These are phyloP conservation scores for Macrocentrus cingulum DNA, from an alignment of 1,140 invertebrate species.

Conservation along the genomic window DNA sequence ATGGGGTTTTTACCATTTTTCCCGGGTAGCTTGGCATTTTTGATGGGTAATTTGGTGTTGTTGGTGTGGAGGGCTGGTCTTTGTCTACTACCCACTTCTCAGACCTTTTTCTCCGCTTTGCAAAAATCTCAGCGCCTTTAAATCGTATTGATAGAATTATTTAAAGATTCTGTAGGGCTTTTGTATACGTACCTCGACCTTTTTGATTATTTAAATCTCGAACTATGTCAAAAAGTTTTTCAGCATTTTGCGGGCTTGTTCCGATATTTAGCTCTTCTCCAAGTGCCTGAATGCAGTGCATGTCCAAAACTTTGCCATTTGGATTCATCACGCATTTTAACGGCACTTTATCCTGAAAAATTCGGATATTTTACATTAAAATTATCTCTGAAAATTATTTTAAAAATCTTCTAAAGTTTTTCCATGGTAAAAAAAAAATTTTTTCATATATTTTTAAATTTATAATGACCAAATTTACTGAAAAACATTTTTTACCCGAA, in stretches of 20 bases:
- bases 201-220: slow-evolving; percentile 75
- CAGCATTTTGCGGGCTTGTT: slow-evolving; percentile 49
- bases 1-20: slow-evolving; percentile 37
- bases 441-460: too few relatives aligned
- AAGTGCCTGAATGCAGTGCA: slow-evolving; percentile 64
- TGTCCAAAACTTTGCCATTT: slow-evolving; percentile 72
- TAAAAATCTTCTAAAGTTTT: too few relatives aligned
- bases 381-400: too few relatives aligned
- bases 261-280: slow-evolving; percentile 73
- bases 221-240: slow-evolving; percentile 69
- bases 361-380: background rate
- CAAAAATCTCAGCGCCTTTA: slow-evolving; percentile 81
- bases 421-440: too few relatives aligned
- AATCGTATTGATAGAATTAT: slow-evolving; percentile 1
- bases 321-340: slow-evolving; percentile 81
- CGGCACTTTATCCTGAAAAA: slow-evolving; percentile 63
- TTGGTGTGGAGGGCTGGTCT: slow-evolving; percentile 51
- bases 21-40: slow-evolving; percentile 37
- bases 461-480: too few relatives aligned
- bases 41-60: slow-evolving; percentile 32
- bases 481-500: too few relatives aligned
- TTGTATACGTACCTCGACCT: slow-evolving; percentile 66
- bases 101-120: slow-evolving; percentile 80
- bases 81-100: slow-evolving; percentile 88
- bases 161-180: background rate